These are phyloP conservation scores for Neodiprion fabricii DNA, from an alignment of 1,140 invertebrate species.

Conservation along the genomic window DNA sequence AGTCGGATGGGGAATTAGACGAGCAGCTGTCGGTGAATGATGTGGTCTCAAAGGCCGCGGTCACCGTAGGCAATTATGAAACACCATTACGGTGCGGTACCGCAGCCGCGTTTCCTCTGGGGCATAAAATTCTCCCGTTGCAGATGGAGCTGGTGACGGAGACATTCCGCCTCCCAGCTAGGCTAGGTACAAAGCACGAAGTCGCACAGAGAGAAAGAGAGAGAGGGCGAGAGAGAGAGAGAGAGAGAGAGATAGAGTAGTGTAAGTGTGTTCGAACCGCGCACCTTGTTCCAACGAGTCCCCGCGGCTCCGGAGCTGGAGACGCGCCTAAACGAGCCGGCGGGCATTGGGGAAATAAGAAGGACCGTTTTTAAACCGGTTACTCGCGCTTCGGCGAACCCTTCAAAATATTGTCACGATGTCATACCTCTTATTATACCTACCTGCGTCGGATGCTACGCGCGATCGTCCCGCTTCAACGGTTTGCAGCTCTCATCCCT, in stretches of 20 bases:
- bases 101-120: background rate
- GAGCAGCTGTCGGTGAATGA: background rate
- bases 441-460: no score
- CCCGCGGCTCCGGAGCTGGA: background rate
- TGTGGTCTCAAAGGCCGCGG: background rate
- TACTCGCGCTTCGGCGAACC: constrained; percentile 6
- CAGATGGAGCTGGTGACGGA: background rate
- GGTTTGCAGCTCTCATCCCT: no score
- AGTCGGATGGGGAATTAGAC: background rate
- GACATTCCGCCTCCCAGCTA: no score
- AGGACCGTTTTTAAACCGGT: constrained; percentile 7
- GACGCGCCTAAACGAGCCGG: background rate
- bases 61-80: background rate
- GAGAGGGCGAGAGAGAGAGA: background rate
- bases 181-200: background rate
- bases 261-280: background rate
- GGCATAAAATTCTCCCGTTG: background rate
- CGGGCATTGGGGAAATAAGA: background rate
- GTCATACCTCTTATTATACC: background rate
- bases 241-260: background rate
- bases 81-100: background rate
- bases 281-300: background rate
- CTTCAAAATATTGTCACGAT: constrained; percentile 7
- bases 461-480: no score
- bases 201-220: background rate